A percentile compares a stretch with the other conserved stretches of the same genome.
phyloP scores from a whole-genome alignment of 2,888 invertebrate genomes.

The Lepidocyrtinus sp. region DNA sequence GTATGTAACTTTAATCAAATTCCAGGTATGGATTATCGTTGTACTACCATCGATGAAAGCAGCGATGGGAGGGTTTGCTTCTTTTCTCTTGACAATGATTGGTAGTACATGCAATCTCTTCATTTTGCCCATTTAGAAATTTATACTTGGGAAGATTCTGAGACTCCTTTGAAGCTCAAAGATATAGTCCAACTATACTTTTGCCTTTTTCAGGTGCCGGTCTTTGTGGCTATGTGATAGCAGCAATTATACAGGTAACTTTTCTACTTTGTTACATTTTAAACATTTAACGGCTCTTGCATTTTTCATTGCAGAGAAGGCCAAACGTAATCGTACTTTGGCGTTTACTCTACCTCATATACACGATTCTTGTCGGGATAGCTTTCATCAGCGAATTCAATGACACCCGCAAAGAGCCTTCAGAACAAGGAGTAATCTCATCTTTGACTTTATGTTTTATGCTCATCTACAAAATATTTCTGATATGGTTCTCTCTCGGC shows the following conservation, averaged over 20 bases:
- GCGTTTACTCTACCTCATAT: conserved; percentile 38
- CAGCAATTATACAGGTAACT: conserved; percentile 40
- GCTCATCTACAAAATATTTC: conserved; percentile 37
- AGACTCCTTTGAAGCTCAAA: too few species aligned
- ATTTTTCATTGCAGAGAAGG: too few species aligned
- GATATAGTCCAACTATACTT: too few species aligned
- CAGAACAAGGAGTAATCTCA: conserved; percentile 46
- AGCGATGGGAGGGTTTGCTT: conserved; percentile 41
- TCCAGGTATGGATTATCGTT: conserved; percentile 50
- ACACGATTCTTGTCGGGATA: conserved; percentile 35
- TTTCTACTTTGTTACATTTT: not conserved
- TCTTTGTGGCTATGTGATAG: conserved; percentile 33
- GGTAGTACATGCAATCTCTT: conserved; percentile 24
- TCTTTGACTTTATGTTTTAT: conserved; percentile 44
- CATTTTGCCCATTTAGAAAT: not conserved
- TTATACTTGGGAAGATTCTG: too few species aligned
- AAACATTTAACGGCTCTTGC: not conserved
- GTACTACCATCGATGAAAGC: conserved; percentile 48
- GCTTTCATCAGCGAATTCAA: conserved; percentile 42
- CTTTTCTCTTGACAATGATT: conserved; percentile 36
- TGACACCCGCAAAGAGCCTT: conserved; percentile 31
- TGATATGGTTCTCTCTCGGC: conserved; percentile 37
- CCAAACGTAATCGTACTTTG: conserved; percentile 46
- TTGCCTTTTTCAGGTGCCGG: conserved; percentile 24
- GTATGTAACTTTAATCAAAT: not conserved